Base-by-base conservation (phyloP, 1,140 invertebrate species). In the Drosophila sechellia region DNA sequence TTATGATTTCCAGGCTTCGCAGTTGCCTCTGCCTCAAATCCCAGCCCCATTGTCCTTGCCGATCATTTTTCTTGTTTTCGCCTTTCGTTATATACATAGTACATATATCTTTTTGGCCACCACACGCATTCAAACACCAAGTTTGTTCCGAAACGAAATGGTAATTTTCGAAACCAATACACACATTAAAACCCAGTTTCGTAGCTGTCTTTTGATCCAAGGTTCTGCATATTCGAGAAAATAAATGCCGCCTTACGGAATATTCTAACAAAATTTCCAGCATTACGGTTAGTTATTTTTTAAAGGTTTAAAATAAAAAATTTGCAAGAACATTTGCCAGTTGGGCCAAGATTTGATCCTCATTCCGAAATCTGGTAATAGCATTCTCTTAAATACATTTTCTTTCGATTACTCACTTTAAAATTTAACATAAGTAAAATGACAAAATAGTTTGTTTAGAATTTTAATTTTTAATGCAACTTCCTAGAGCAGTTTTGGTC, bases 171-270 rank as follows among this genome's bases (percentile, higher is more conserved):
- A 40, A 66, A 43, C n/a, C n/a, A 50, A 50, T 50, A 20, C 46
- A 34, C 20, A 34, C 35, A 37, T 37, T 52, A 15, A 12, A 72
- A 53, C 15, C 42, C 68, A 70, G 68, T 71, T 49, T 68, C 49
- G 71, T 84, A 83, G 76, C 76, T 79, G 68, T 50, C 35, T 63
- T 55, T 74, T 81, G 37, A 68, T 75, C 39, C 49, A 74, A 70
- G 75, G 40, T 42, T 68, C 69, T 79, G 70, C 80, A 76, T 84
- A 61, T 35, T 15, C 20, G 13, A 13, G 5, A 63, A 17, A 15
- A 42, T 6, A 20, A 34, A 65, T 12, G 61, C 12, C 13, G 42
- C 37, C 34, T 55, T n/a, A n/a, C 15, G 40, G 17, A 45, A 35
- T 39, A 12, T 46, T 56, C 8, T 46, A 72, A 15, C n/a, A 25